Conservation (phyloP, 2,797 vertebrate genomes). For the Tragopan temminckii region DNA sequence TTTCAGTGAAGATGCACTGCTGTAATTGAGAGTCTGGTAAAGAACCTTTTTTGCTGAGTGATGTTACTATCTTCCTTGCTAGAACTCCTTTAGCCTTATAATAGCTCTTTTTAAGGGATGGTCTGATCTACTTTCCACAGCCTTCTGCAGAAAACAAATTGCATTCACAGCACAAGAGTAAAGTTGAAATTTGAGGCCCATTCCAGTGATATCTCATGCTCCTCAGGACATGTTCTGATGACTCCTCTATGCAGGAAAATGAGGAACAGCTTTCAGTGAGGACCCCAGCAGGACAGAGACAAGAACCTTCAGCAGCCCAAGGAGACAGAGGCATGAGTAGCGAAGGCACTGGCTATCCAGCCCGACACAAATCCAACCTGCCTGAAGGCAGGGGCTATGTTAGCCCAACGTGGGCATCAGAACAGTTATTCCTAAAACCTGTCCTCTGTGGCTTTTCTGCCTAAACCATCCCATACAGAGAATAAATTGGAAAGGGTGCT, state of each 20-base stretch:
- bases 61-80: constrained; percentile 18
- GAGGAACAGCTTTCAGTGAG: constrained; percentile 18
- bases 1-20: neutral
- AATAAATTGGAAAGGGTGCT: neutral
- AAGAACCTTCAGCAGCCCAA: neutral
- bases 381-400: neutral
- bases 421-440: neutral
- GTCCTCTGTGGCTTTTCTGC: neutral
- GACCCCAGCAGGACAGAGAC: neutral
- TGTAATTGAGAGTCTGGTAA: constrained; percentile 29
- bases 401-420: neutral
- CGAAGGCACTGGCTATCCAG: neutral
- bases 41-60: constrained; percentile 9
- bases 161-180: neutral
- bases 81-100: constrained; percentile 23
- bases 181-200: neutral
- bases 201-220: neutral
- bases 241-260: neutral
- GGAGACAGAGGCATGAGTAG: accelerated
- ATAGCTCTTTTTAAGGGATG: constrained; percentile 34
- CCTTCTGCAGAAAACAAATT: constrained; percentile 21
- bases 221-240: neutral
- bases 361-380: neutral
- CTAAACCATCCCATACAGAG: neutral
- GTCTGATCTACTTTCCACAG: constrained; percentile 2